Evolutionary conservation across 2,797 vertebrate species (phyloP), one percentile per base, ranked within the genome.

Genomic region (Rhinogobio ventralis): DNA sequence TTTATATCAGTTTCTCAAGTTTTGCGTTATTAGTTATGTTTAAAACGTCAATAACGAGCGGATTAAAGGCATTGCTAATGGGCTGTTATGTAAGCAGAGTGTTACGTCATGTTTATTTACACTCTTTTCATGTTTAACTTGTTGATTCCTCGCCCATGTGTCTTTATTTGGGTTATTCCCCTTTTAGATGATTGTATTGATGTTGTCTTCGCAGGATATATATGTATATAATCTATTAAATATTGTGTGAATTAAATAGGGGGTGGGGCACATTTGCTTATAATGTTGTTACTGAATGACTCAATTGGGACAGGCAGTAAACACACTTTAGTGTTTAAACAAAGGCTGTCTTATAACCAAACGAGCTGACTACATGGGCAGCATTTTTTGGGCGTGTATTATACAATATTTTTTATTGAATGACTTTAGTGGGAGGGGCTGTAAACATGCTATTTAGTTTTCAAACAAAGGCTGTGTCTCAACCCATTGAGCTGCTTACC

Each of bases 91-190:
- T 77, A 77, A 84, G n/a, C 73, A 4, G 14, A 23, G 33, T 67
- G 36, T 83, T 83, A 19, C 82, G 82, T 77, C 73, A 84, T 84
- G 73, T 77, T 83, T 82, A 11, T 82, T 55, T 76, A 42, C 25
- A 36, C 3, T 60, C 0, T 67, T 9, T 55, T 55, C 10, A 14
- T 53, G 67, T 53, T n/a, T 64, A 64, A 78, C 57, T 51, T 49
- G 42, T 33, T 79, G 42, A n/a, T 79, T 66, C 25, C 20, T 46
- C 10, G 9, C 6, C 7, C 6, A 1, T n/a, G 5, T 23, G 1
- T 28, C 5, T 67, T 13, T 45, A 23, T 28, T 74, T 19, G 9
- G 1, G 39, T 15, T n/a, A 33, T 74, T 33, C 1, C 6, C 8
- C 4, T 46, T 25, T 60, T 3, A 23, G 14, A 60, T 49, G 0